phyloP scores from a whole-genome alignment of 2,888 invertebrate genomes.

The Blera fallax region DNA sequence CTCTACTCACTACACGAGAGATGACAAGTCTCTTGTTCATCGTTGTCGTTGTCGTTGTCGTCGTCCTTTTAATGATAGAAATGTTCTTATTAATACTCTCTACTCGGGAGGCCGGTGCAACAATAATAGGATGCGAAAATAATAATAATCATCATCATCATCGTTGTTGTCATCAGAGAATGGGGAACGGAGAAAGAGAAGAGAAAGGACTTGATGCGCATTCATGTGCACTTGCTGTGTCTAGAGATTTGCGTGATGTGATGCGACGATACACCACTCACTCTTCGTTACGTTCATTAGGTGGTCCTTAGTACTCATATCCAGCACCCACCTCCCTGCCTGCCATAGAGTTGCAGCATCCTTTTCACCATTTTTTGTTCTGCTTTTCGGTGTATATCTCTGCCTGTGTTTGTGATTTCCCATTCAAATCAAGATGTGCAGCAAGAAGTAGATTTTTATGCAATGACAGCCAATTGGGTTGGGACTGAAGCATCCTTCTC shows the following conservation, averaged over 20 bases:
- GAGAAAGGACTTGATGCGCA: slow-evolving; percentile 68
- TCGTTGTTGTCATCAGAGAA: slow-evolving; percentile 15
- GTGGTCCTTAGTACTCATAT: slow-evolving; percentile 39
- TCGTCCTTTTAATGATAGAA: slow-evolving; percentile 69
- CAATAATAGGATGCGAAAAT: slow-evolving; percentile 73
- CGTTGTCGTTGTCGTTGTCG: slow-evolving; percentile 54
- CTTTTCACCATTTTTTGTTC: slow-evolving; percentile 48
- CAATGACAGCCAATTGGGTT: slow-evolving; percentile 38
- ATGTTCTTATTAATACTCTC: slow-evolving; percentile 71
- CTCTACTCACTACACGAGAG: slow-evolving; percentile 25
- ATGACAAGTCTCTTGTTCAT: slow-evolving; percentile 64
- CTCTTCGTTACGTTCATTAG: slow-evolving; percentile 71
- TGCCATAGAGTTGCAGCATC: neutral
- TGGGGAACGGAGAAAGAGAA: slow-evolving; percentile 22
- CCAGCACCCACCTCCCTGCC: neutral
- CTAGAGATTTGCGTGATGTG: slow-evolving; percentile 71
- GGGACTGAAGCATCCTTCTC: slow-evolving; percentile 42
- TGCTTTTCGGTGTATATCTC: neutral
- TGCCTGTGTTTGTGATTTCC: slow-evolving; percentile 42
- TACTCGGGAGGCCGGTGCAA: slow-evolving; percentile 40
- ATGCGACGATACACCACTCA: slow-evolving; percentile 71
- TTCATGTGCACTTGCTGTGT: slow-evolving; percentile 72
- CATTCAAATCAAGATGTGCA: slow-evolving; percentile 60
- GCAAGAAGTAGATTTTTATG: slow-evolving; percentile 35
- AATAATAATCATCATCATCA: slow-evolving; percentile 67